phyloP scores from a whole-genome alignment of 1,140 invertebrate genomes.

The Penaeus vannamei region DNA sequence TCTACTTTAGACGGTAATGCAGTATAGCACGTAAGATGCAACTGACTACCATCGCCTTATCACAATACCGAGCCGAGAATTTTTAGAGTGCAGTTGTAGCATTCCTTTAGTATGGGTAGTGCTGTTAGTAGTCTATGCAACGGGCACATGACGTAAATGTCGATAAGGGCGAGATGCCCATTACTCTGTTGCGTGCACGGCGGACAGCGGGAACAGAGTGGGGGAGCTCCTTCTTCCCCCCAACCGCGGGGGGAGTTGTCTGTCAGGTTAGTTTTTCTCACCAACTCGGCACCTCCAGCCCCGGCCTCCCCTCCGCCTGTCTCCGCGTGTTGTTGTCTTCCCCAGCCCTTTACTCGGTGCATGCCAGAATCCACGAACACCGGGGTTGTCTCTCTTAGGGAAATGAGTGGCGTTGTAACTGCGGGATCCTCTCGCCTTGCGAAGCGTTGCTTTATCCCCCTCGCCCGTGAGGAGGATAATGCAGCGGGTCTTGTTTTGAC shows the following conservation, averaged over 20 bases:
- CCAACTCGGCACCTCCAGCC: constrained; percentile 24
- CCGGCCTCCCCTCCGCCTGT: background rate
- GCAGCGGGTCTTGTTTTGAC: no score
- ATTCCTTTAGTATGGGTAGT: constrained; percentile 20
- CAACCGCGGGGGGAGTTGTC: constrained; percentile 11
- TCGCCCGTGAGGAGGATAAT: no score
- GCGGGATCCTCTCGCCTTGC: no score
- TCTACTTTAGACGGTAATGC: no score
- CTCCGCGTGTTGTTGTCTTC: background rate
- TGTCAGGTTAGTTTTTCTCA: constrained; percentile 35
- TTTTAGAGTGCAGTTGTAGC: constrained; percentile 13
- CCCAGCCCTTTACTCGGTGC: background rate
- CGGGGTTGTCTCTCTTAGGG: no score
- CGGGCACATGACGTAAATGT: no score
- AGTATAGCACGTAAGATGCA: no score
- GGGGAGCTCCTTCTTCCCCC: background rate
- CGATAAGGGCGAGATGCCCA: background rate
- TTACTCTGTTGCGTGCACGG: background rate
- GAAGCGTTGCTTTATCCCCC: no score
- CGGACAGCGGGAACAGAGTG: constrained; percentile 5
- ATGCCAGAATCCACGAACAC: no score
- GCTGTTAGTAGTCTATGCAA: background rate
- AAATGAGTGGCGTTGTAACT: no score
- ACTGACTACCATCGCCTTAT: no score
- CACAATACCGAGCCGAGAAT: constrained; percentile 7